A percentile compares a stretch with the other conserved stretches of the same genome.
Evolutionary conservation across 2,797 vertebrate species (phyloP).

Genomic region (Miichthys miiuy): DNA sequence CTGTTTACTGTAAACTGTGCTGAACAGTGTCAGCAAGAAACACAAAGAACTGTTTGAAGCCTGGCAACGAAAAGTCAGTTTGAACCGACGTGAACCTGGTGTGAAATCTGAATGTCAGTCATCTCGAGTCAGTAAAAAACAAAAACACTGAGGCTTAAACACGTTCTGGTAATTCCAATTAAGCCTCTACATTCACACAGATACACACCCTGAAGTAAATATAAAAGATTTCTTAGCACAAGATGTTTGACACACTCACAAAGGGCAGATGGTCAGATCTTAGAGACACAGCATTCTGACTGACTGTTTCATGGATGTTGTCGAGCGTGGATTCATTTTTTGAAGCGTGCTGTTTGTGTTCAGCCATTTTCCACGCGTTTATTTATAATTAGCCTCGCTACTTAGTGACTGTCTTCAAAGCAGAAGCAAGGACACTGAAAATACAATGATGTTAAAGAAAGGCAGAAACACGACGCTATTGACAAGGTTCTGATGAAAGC

Average conservation of each 20-base stretch:
- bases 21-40: conserved; percentile 7
- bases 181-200: not conserved
- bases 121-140: not conserved
- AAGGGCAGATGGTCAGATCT: no score
- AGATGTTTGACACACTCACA: not conserved
- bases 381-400: no score
- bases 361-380: no score
- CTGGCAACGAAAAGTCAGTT: not conserved
- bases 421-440: no score
- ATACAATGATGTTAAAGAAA: no score
- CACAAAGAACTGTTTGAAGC: not conserved
- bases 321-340: no score
- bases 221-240: not conserved
- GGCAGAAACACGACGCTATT: no score
- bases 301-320: no score
- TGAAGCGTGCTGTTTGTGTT: no score
- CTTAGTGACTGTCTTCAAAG: no score
- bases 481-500: no score
- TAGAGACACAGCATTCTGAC: no score
- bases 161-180: not conserved
- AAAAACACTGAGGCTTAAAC: not conserved
- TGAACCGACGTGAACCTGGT: not conserved
- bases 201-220: not conserved
- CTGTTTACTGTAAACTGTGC: conserved; percentile 10
- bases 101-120: not conserved